Percentiles rank a stretch among this genome's conserved stretches.
phyloP scores from a whole-genome alignment of 2,888 invertebrate species.

The Mimumesa dahlbomi region DNA sequence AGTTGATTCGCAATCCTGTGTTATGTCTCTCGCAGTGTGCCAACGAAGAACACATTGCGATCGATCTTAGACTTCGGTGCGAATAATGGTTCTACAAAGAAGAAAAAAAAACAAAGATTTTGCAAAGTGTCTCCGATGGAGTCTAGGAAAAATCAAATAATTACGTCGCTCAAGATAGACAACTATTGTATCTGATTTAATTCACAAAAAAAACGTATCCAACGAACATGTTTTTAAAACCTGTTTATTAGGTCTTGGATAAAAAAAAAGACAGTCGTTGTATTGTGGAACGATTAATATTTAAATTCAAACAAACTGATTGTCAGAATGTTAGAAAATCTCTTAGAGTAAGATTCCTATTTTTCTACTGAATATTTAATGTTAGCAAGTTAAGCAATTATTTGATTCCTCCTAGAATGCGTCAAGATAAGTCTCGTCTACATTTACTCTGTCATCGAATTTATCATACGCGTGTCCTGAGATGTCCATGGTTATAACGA shows the following conservation, averaged over 20 bases:
- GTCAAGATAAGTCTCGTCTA: constrained; percentile 22
- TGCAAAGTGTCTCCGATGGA: constrained; percentile 33
- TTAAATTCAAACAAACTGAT: too few relatives aligned
- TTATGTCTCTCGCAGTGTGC: constrained; percentile 38
- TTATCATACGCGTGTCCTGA: constrained; percentile 25
- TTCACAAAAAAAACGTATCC: too few relatives aligned
- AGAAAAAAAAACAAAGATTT: constrained; percentile 13
- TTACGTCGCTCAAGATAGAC: constrained; percentile 38
- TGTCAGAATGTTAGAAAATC: constrained; percentile 25
- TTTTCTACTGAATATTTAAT: constrained; percentile 47
- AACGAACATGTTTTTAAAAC: too few relatives aligned
- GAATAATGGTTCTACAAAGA: constrained; percentile 32
- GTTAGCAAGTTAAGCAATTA: constrained; percentile 37
- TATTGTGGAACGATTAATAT: neutral
- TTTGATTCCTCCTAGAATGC: constrained; percentile 44
- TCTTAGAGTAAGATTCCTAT: constrained; percentile 53
- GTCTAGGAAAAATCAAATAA: constrained; percentile 57
- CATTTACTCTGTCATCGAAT: constrained; percentile 41
- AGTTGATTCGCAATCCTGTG: constrained; percentile 27
- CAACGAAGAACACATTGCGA: constrained; percentile 37
- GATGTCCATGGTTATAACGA: constrained; percentile 26
- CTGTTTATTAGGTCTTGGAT: too few relatives aligned
- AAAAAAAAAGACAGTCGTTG: too few relatives aligned
- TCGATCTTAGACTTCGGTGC: constrained; percentile 39
- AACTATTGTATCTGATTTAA: constrained; percentile 36